These are phyloP conservation scores for Gortyna flavago DNA, from an alignment of 2,888 invertebrate genomes.

Conservation along the genomic window DNA sequence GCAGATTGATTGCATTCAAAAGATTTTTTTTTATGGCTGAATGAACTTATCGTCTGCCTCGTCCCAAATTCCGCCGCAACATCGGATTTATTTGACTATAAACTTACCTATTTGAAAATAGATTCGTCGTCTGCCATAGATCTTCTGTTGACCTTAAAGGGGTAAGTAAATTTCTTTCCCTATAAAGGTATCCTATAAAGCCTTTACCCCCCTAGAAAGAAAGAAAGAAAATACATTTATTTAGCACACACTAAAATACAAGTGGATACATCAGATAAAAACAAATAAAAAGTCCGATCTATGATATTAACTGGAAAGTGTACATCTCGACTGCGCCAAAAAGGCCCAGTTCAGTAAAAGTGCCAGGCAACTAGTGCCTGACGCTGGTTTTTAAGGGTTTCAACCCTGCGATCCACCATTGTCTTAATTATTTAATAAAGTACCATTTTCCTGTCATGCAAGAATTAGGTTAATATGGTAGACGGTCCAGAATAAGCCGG, in stretches of 20 bases:
- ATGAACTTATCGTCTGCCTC: not conserved
- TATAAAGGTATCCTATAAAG: not conserved
- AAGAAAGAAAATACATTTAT: not conserved
- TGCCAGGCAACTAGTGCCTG: not conserved
- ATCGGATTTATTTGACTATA: not conserved
- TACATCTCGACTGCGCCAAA: too few relatives aligned
- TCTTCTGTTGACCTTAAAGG: not conserved
- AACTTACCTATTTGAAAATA: not conserved
- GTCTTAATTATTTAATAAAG: not conserved
- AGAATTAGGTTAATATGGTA: constrained; percentile 20
- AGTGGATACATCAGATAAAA: too few relatives aligned
- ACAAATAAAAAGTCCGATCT: too few relatives aligned
- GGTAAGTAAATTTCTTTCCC: not conserved
- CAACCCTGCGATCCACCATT: not conserved
- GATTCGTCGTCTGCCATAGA: not conserved
- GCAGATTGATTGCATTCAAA: not conserved
- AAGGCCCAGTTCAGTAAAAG: too few relatives aligned
- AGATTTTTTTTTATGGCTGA: not conserved
- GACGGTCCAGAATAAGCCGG: constrained; percentile 13
- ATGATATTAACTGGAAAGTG: too few relatives aligned
- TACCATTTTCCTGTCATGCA: not conserved
- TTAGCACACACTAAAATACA: too few relatives aligned
- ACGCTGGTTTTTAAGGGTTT: not conserved
- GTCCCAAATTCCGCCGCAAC: not conserved
- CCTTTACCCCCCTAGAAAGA: not conserved